Base-by-base conservation (phyloP, 2,797 vertebrate species). In the Micrastur ruficollis region DNA sequence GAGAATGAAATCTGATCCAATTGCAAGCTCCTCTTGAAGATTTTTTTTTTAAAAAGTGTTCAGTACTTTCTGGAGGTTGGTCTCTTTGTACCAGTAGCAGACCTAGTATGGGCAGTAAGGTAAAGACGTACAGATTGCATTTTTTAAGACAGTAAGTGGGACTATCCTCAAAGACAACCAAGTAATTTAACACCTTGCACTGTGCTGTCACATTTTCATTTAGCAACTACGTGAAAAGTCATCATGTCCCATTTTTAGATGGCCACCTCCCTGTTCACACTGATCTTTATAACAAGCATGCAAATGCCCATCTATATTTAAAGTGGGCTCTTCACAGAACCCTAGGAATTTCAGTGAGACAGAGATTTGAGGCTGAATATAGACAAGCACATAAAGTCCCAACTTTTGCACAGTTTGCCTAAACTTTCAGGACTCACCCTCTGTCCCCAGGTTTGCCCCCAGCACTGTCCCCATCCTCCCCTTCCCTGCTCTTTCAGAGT, bases 191-290 rank as follows among this genome's bases (percentile, higher is more conserved):
- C 79, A 83, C 74, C 52, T 75, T 93, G 78, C 40, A 47, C 55
- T 89, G 44, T 76, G 59, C 42, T 96, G 84, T 82, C 90, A 92
- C 63, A 81, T 76, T 93, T 80, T 87, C 82, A 68, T 79, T 94
- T 90, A 90, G 75, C 73, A 89, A 63, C 79, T 86, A 36, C 0
- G 0, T 58, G 72, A 74, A 93, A 91, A 97, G 89, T 61, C 93
- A 81, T 81, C 79, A 76, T 29, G 59, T 56, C 86, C 89, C 79
- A 91, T 93, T 96, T 97, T 95, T 92, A 97, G 93, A 80, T 6
- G 71, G 79, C 78, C 63, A 91, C 72, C 75, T 96, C 92, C 91
- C 75, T 90, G 82, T 70, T 96, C 74, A 90, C 40, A 21, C 62
- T 55, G 66, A 79, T 73, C 75, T 88, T 90, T 84, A 56, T 66